Base-by-base conservation (phyloP, 2,113 vertebrate genomes). In the Zosterops hypoxanthus region DNA sequence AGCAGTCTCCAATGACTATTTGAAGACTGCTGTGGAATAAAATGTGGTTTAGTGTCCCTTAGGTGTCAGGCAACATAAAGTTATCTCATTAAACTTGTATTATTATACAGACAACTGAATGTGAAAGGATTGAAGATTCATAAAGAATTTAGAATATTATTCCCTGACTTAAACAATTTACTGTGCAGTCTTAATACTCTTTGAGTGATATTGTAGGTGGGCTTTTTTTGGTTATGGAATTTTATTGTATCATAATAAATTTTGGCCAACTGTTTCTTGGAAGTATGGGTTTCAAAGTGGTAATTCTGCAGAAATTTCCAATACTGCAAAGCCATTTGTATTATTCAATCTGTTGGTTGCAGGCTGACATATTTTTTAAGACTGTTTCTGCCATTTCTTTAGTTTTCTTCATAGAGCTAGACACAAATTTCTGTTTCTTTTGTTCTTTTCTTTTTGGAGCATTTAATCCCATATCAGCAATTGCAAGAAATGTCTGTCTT, bases 341-440 rank as follows among this genome's bases (percentile, higher is more conserved):
- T 88, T 83, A 66, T 59, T 71, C 22, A 28, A 21, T 60, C 4
- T 82, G 8, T 41, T 93, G 33, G 29, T 76, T 73, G 26, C 49
- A 90, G 55, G 19, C 33, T 91, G 47, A 64, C 17, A 12, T 76
- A 28, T 80, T 82, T 94, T 34, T 4, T 3, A 68, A 63, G 64
- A 41, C 20, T 80, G 9, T 85, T 95, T 83, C 84, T 88, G 66
- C 55, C 26, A 39, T 88, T 80, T 77, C 28, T 91, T 91, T 70
- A 2, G 23, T 72, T 90, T 92, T 61, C 29, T 44, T 86, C 9
- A 13, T 23, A 56, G 34, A 3, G 2, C 20, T 73, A 61, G 25
- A 16, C 31, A 80, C 8, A 21, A 44, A 73, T 26, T 90, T 55
- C 8, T 71, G 19, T 53, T 89, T 56, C 49, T 94, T 94, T 76